Evolutionary conservation across 2,888 invertebrate species (phyloP).

Genomic region (Drosophila buzzatii): DNA sequence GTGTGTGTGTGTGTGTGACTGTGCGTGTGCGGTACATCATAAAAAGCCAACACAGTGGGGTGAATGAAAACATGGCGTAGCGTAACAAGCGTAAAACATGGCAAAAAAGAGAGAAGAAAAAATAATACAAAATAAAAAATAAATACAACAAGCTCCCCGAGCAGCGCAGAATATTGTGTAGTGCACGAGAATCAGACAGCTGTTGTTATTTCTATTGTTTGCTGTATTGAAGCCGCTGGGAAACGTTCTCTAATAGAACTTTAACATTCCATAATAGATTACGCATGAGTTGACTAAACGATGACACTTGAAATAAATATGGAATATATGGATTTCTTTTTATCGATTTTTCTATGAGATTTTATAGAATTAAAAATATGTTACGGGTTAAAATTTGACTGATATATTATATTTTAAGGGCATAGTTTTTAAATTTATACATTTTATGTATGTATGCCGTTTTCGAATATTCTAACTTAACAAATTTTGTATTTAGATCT

Average conservation of each 20-base stretch:
- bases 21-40: constrained; percentile 49
- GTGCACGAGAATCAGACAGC: constrained; percentile 47
- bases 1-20: constrained; percentile 16
- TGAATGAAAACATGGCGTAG: constrained; percentile 27
- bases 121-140: constrained; percentile 13
- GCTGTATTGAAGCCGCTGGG: not conserved
- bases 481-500: too few relatives aligned
- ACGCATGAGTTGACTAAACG: constrained; percentile 17
- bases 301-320: not conserved
- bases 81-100: constrained; percentile 44
- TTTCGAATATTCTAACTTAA: too few relatives aligned
- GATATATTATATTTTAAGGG: too few relatives aligned
- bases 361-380: not conserved
- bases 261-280: constrained; percentile 16
- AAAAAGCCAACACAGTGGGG: constrained; percentile 51
- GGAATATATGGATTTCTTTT: not conserved
- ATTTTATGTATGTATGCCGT: too few relatives aligned
- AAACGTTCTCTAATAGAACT: constrained; percentile 15
- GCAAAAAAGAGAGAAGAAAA: constrained; percentile 20
- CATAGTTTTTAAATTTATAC: too few relatives aligned
- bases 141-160: constrained; percentile 34
- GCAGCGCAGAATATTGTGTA: constrained; percentile 31
- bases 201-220: constrained; percentile 31
- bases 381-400: too few relatives aligned
- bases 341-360: not conserved